Evolutionary conservation across 2,797 vertebrate species (phyloP), one percentile per base, ranked within the genome.

Genomic region (Propithecus deckenii): DNA sequence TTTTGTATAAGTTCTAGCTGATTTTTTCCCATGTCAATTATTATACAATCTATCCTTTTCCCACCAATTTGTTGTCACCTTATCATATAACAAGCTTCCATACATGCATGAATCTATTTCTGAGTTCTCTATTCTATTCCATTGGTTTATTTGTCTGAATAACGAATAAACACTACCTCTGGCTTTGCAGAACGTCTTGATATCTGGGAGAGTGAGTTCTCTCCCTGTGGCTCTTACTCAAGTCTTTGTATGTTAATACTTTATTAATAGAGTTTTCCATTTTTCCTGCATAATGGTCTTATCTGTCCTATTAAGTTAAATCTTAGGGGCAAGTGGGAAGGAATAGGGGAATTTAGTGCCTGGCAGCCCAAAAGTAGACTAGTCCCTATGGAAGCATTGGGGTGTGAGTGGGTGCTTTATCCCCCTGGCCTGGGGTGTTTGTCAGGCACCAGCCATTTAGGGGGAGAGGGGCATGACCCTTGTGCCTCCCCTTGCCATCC

Each of bases 381-480:
- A 0, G 15, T 55, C 1, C 35, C 50, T 9, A 9, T 38, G 48
- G n/a, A 4, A 28, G 20, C 7, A 1, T 48, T 20, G 25, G 2
- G 0, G 7, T 41, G 9, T 35, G 11, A 23, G 7, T 28, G 41
- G 18, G 74, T 10, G 4, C 35, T 59, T 25, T 7, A 15, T 17
- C 12, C 41, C 38, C 11, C 14, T 22, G 13, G 71, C 41, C 28
- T 76, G 81, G 30, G 10, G n/a, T 78, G 41, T 59, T 25, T 52
- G 72, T 30, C 23, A 32, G 32, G 22, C 30, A 69, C 20, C 17
- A 30, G 22, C 50, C 48, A 0, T 22, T 7, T 7, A 55, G 12
- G 7, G 3, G 5, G 20, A 32, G 6, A 28, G 11, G 23, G 71
- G 30, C 43, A 22, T 2, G 7, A 4, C 3, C 30, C 20, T 1